A percentile compares a stretch with the other conserved stretches of the same genome.
Conservation (phyloP, 2,888 invertebrate genomes). For the Platyscelio sp. region DNA sequence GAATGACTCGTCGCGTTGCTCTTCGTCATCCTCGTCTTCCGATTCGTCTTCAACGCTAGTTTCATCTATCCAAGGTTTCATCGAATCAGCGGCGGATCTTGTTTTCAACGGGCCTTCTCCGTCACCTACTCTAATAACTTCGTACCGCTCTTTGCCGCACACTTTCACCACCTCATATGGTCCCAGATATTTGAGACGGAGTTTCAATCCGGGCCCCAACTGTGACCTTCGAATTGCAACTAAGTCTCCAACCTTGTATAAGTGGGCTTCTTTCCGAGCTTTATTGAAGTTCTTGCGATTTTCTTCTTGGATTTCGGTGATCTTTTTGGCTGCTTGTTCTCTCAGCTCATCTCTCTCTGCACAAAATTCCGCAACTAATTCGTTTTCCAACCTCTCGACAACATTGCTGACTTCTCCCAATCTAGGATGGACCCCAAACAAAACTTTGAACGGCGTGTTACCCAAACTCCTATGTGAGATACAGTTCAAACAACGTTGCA, state of each 20-base stretch:
- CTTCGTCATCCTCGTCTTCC: not conserved
- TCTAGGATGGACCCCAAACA: not conserved
- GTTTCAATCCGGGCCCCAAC: not conserved
- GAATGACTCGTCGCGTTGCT: not conserved
- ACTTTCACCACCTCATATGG: not conserved
- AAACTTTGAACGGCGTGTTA: not conserved
- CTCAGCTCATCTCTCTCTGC: not conserved
- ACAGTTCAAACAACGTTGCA: not conserved
- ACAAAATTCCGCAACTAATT: not conserved
- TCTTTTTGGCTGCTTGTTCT: too few species aligned
- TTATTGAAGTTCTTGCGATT: not conserved
- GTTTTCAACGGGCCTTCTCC: slow-evolving; percentile 9
- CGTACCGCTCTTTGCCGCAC: not conserved
- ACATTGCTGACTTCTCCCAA: not conserved
- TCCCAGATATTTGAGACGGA: not conserved
- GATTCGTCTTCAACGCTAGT: not conserved
- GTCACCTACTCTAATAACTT: not conserved
- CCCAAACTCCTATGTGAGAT: not conserved
- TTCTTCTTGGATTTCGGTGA: too few species aligned
- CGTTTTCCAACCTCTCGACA: not conserved
- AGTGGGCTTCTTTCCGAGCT: not conserved
- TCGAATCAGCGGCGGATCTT: not conserved
- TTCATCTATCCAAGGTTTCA: not conserved
- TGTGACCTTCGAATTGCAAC: not conserved
- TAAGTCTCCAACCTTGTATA: not conserved